These are phyloP conservation scores for Brevimyrus niger DNA, from an alignment of 2,113 vertebrate species.

Conservation along the genomic window DNA sequence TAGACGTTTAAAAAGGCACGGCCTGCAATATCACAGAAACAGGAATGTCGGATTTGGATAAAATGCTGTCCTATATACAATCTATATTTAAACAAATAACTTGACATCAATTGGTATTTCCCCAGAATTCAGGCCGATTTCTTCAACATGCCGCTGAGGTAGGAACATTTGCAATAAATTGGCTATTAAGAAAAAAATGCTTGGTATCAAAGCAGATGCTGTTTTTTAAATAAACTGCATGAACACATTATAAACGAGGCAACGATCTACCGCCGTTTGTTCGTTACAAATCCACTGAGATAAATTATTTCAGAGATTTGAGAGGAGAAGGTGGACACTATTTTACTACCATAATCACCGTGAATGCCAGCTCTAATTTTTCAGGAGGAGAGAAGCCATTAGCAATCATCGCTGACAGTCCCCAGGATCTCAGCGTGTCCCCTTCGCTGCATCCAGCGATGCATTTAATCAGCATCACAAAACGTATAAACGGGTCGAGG, in stretches of 20 bases:
- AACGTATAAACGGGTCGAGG: conserved; percentile 27
- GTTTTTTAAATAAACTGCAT: neutral
- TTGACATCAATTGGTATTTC: conserved; percentile 30
- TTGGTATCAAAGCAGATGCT: neutral
- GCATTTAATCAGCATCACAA: neutral
- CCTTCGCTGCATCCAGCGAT: neutral
- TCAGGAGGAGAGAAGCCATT: neutral
- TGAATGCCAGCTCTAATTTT: neutral
- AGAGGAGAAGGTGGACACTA: neutral
- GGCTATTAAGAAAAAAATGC: neutral
- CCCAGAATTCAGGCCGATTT: conserved; percentile 56
- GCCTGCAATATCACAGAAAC: neutral
- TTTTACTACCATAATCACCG: neutral
- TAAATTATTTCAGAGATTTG: neutral
- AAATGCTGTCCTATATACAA: conserved; percentile 8
- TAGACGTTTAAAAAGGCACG: neutral
- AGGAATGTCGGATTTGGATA: neutral
- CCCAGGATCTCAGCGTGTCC: neutral
- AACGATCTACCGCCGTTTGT: neutral
- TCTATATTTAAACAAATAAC: conserved; percentile 18
- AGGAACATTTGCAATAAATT: conserved; percentile 14
- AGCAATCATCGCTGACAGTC: neutral
- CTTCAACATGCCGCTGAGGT: conserved; percentile 50
- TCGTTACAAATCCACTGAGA: neutral
- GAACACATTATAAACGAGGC: neutral